phyloP scores from a whole-genome alignment of 53 echinoderm and acorn worm genomes.

The Hippasteria phrygiana region DNA sequence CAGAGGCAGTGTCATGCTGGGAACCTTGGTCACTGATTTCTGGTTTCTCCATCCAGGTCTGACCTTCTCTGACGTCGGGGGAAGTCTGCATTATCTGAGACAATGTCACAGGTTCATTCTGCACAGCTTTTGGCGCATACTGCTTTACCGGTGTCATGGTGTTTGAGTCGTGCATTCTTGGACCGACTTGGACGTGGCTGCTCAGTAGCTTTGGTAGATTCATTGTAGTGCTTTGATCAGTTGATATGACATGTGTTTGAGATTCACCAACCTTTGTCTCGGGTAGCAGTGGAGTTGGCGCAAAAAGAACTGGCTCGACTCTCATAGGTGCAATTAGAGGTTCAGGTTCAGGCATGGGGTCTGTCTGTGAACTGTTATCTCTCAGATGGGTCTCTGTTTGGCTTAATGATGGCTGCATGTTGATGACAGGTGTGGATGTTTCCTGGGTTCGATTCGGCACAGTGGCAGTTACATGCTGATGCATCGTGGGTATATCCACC shows the following conservation, averaged over 20 bases:
- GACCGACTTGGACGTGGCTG: conserved; percentile 18
- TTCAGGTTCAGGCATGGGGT: conserved; percentile 38
- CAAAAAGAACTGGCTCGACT: conserved; percentile 30
- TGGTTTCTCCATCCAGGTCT: conserved; percentile 40
- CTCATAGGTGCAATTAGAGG: conserved; percentile 19
- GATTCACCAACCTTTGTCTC: conserved; percentile 44
- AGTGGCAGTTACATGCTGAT: conserved; percentile 47
- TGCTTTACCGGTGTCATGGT: conserved; percentile 27
- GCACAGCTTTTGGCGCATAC: conserved; percentile 28
- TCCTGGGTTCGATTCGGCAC: conserved; percentile 26
- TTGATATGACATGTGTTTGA: conserved; percentile 42
- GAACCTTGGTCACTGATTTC: conserved; percentile 40
- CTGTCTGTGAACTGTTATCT: conserved; percentile 40
- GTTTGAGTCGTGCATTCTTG: conserved; percentile 28
- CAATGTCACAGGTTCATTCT: conserved; percentile 17
- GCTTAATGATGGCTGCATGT: conserved; percentile 43
- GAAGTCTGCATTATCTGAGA: conserved; percentile 44
- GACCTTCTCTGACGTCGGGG: conserved; percentile 53
- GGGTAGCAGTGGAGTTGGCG: not conserved
- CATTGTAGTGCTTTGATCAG: conserved; percentile 36
- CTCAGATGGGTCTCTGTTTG: conserved; percentile 31
- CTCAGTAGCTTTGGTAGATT: conserved; percentile 18
- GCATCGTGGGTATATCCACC: conserved; percentile 45
- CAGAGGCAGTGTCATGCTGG: conserved; percentile 17
- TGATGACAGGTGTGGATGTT: conserved; percentile 32